Evolutionary conservation across 92 coral and sea anemone species (phyloP).

Genomic region (Epizoanthus stellaris): DNA sequence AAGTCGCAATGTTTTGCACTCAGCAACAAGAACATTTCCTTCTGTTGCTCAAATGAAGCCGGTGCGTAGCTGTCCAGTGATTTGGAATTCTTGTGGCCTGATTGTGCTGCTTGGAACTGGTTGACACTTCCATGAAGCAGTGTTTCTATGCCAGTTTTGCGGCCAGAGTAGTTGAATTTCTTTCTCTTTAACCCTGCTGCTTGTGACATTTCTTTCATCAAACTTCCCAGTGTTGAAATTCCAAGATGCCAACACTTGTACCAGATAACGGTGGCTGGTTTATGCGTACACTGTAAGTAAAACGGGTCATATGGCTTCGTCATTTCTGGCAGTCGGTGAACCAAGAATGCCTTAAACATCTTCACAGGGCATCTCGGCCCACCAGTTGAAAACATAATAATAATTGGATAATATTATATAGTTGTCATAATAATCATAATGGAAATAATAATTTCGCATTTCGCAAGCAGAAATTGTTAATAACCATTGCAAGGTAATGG

Average conservation of each 20-base stretch:
- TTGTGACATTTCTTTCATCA: not conserved
- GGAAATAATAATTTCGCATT: too few relatives aligned
- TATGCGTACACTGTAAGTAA: too few relatives aligned
- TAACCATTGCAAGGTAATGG: too few relatives aligned
- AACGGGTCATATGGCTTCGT: not conserved
- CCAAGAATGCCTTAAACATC: slow-evolving; percentile 9
- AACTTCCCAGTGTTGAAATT: not conserved
- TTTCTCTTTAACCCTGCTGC: not conserved
- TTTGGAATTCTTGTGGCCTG: too few relatives aligned
- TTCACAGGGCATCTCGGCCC: slow-evolving; percentile 2
- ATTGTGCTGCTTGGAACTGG: not conserved
- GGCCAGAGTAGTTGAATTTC: not conserved
- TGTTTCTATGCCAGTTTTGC: not conserved
- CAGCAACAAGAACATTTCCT: not conserved
- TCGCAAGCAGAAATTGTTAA: too few relatives aligned
- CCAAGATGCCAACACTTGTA: not conserved
- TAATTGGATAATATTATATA: too few relatives aligned
- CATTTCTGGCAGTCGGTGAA: slow-evolving; percentile 12
- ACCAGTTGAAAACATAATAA: not conserved
- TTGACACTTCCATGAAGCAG: not conserved
- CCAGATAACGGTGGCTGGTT: slow-evolving; percentile 6
- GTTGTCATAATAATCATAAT: too few relatives aligned
- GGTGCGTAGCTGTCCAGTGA: too few relatives aligned
- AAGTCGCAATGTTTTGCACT: not conserved
- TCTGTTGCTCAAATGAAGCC: not conserved